phyloP scores from a whole-genome alignment of 2,888 invertebrate species.

The Tenthredo livida region DNA sequence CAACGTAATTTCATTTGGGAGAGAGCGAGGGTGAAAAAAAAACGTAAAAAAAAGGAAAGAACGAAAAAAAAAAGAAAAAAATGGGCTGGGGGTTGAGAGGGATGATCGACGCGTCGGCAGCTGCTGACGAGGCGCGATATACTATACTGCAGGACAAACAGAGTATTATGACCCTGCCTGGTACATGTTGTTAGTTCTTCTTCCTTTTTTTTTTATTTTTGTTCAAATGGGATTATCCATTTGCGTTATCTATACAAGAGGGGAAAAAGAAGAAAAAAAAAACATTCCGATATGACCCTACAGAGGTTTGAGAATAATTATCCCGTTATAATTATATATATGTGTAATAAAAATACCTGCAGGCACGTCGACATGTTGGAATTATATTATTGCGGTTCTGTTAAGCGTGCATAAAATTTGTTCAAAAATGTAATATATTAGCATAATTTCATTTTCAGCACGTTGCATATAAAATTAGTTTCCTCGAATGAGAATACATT shows the following conservation, averaged over 20 bases:
- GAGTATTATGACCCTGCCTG: conserved; percentile 3
- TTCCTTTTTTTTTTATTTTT: not conserved
- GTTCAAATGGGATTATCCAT: not conserved
- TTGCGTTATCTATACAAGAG: not conserved
- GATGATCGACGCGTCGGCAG: conserved; percentile 3
- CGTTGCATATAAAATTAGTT: conserved; percentile 59
- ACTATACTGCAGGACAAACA: not conserved
- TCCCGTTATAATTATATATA: not conserved
- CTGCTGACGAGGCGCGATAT: conserved; percentile 3
- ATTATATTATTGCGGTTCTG: not conserved
- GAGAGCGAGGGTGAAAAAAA: not conserved
- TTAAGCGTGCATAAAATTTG: conserved; percentile 7
- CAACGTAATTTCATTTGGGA: conserved; percentile 35
- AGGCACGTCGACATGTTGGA: not conserved
- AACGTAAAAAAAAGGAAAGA: not conserved
- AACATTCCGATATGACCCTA: not conserved
- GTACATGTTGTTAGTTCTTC: not conserved
- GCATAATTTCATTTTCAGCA: conserved; percentile 58
- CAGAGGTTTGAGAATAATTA: not conserved
- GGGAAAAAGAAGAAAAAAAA: not conserved
- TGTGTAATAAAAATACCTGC: not conserved
- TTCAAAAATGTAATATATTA: conserved; percentile 45
- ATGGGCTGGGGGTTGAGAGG: not conserved
- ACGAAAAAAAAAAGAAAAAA: not conserved
- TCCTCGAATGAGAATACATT: conserved; percentile 56